Percentiles rank a stretch among this genome's conserved stretches.
Evolutionary conservation across 1,140 invertebrate genomes (phyloP).

Genomic region (Phymastichus coffea): DNA sequence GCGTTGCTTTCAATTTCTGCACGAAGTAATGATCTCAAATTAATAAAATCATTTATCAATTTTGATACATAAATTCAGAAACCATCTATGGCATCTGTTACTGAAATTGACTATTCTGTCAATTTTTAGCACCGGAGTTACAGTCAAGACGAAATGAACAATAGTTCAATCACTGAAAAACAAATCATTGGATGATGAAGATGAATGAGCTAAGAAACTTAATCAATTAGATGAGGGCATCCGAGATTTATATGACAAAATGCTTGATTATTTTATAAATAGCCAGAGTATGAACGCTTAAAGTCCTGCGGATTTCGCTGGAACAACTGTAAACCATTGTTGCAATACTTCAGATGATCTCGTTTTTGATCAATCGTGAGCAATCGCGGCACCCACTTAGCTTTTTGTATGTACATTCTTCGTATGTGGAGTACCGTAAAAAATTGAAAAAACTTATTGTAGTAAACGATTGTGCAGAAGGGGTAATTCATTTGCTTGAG

Average conservation of each 20-base stretch:
- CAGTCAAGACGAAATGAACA: slow-evolving; percentile 30
- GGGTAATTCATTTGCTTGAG: slow-evolving; percentile 36
- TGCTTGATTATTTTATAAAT: slow-evolving; percentile 29
- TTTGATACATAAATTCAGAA: slow-evolving; percentile 38
- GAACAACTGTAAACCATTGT: too few species aligned
- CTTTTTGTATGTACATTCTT: too few species aligned
- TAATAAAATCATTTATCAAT: slow-evolving; percentile 35
- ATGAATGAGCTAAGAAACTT: slow-evolving; percentile 23
- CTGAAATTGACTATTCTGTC: slow-evolving; percentile 36
- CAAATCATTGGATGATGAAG: slow-evolving; percentile 8
- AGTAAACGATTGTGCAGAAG: slow-evolving; percentile 39
- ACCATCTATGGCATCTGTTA: slow-evolving; percentile 42
- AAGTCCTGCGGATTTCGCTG: too few species aligned
- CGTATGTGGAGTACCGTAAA: slow-evolving; percentile 22
- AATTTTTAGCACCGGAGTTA: slow-evolving; percentile 41
- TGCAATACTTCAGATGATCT: too few species aligned
- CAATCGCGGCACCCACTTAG: too few species aligned
- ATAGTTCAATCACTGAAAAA: slow-evolving; percentile 28
- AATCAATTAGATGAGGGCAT: slow-evolving; percentile 11
- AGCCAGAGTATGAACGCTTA: slow-evolving; percentile 18
- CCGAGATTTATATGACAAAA: slow-evolving; percentile 26
- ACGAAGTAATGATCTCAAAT: too few species aligned
- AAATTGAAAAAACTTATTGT: slow-evolving; percentile 31
- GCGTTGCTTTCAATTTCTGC: too few species aligned
- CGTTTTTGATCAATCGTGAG: too few species aligned